These are phyloP conservation scores for Saxidomus purpurata DNA, from an alignment of 1,140 invertebrate species.

Conservation along the genomic window DNA sequence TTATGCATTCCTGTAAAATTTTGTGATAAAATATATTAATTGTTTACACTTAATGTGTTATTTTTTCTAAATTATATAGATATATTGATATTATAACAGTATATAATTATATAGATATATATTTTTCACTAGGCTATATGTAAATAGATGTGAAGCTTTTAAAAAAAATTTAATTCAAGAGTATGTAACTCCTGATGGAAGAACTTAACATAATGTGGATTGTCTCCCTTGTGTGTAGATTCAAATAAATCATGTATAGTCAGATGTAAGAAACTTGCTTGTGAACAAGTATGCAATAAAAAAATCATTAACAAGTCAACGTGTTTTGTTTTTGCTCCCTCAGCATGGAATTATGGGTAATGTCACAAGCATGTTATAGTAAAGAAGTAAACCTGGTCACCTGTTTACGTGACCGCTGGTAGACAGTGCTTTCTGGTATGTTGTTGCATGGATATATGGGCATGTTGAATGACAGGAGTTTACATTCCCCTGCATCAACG, in stretches of 20 bases:
- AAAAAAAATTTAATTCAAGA: neutral
- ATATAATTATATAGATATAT: neutral
- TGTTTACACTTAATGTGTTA: neutral
- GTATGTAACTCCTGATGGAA: neutral
- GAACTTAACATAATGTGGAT: neutral
- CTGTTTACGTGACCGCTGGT: too few species aligned
- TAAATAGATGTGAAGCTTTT: neutral
- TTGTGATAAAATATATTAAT: neutral
- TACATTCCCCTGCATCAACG: neutral
- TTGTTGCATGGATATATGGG: neutral
- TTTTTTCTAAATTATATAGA: neutral
- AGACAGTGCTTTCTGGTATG: neutral
- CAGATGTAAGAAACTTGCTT: neutral
- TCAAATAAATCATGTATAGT: neutral
- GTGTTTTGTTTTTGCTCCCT: slow-evolving; percentile 12
- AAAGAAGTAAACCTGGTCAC: too few species aligned
- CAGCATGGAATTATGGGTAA: neutral
- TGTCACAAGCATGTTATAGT: too few species aligned
- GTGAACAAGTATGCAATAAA: slow-evolving; percentile 22
- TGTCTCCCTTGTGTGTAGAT: slow-evolving; percentile 7
- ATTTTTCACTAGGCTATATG: neutral
- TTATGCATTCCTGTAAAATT: slow-evolving; percentile 11
- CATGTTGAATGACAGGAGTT: neutral
- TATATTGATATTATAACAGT: neutral
- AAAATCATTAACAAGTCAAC: neutral